Evolutionary conservation across 1,140 invertebrate genomes (phyloP), one percentile per base, ranked within the genome.

Genomic region (Drosophila ohnishii): DNA sequence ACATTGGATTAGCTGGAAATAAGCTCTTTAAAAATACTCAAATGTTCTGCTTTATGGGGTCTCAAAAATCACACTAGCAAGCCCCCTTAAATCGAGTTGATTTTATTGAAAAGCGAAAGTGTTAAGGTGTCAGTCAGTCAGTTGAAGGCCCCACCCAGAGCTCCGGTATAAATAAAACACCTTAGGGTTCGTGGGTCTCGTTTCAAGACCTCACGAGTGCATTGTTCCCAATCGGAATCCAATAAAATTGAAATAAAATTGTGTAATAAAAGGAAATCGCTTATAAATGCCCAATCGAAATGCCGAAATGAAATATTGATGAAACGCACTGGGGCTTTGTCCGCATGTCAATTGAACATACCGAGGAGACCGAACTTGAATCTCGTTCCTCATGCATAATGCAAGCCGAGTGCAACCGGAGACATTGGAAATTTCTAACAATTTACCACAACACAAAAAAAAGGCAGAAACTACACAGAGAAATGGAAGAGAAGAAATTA

Each of bases 241-340:
- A 80, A 80, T 55, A 59, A 69, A 66, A 62, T 56, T 64, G 75
- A 78, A 72, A 81, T 72, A 47, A 61, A 82, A 78, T 82, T 82
- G 79, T 78, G 79, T 78, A 78, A 78, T 78, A 72, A 78, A 82
- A 82, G 80, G 75, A 84, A 84, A 72, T 74, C 80, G 78, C 63
- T 80, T 80, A 80, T 42, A 55, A 75, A 74, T 66, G 32, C 57
- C 28, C 75, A 82, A 80, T 61, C 64, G 70, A 80, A 81, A 75
- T 73, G 78, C 60, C 51, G 61, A 76, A 80, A 81, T 84, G 80
- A 84, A 69, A 85, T 85, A 84, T 84, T 84, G 80, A 77, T 69
- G 81, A 84, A 84, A 84, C 59, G 63, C 71, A 85, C 48, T 59
- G 72, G 61, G 45, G 80, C 80, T 76, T 78, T 83, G 76, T 75